These are phyloP conservation scores for Metopia argyrocephala DNA, from an alignment of 2,888 invertebrate species.

Conservation along the genomic window DNA sequence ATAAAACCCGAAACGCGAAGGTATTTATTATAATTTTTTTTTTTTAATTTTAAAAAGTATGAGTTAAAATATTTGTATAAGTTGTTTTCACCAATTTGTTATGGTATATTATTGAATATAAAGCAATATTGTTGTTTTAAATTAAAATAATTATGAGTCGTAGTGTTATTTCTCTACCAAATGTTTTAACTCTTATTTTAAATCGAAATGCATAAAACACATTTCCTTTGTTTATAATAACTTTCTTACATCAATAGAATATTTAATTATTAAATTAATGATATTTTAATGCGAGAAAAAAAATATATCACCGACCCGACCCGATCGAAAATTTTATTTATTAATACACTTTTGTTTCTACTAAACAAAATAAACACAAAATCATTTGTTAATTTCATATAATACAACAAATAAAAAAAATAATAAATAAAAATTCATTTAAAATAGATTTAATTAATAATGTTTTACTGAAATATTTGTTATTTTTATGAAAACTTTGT, in stretches of 20 bases:
- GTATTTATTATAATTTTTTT: conserved; percentile 32
- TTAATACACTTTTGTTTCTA: conserved; percentile 47
- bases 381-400: conserved; percentile 20
- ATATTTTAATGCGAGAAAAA: neutral
- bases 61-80: conserved; percentile 53
- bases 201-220: conserved; percentile 59
- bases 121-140: too few species aligned
- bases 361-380: conserved; percentile 19
- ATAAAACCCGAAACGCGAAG: conserved; percentile 75
- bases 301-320: conserved; percentile 66
- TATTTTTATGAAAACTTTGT: conserved; percentile 13
- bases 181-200: conserved; percentile 67
- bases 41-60: conserved; percentile 23
- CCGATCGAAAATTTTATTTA: conserved; percentile 51
- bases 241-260: too few species aligned
- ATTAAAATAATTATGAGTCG: neutral
- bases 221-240: conserved; percentile 55
- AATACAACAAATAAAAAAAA: conserved; percentile 1
- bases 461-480: conserved; percentile 8
- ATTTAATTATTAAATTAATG: neutral
- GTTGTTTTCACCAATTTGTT: neutral
- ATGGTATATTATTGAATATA: neutral
- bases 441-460: conserved; percentile 22
- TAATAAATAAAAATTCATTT: conserved; percentile 33
- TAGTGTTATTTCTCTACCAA: conserved; percentile 36